Evolutionary conservation across 2,888 invertebrate species (phyloP).

Genomic region (Papilio gigon): DNA sequence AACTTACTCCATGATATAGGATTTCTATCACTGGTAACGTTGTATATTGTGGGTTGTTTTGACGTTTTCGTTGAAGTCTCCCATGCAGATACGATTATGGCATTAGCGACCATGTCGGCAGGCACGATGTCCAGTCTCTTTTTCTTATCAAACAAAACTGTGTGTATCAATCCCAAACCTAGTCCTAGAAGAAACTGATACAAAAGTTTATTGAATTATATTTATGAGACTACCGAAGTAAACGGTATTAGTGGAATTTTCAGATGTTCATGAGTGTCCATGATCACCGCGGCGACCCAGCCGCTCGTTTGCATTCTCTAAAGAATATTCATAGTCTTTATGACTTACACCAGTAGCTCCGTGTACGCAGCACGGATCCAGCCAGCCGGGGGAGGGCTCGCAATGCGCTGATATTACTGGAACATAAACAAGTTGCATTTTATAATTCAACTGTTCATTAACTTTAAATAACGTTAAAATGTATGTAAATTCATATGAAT

Average conservation of each 20-base stretch:
- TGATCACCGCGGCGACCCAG: too few species aligned
- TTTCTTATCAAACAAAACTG: slow-evolving; percentile 18
- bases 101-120: slow-evolving; percentile 49
- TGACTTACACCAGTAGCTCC: slow-evolving; percentile 27
- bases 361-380: slow-evolving; percentile 7
- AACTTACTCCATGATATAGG: slow-evolving; percentile 12
- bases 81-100: slow-evolving; percentile 44
- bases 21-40: slow-evolving; percentile 14
- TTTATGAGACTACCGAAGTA: too few species aligned
- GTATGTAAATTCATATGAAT: too few species aligned
- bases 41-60: slow-evolving; percentile 4
- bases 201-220: background rate
- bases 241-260: too few species aligned
- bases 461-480: too few species aligned
- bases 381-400: slow-evolving; percentile 24
- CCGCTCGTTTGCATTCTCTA: too few species aligned
- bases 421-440: too few species aligned
- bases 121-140: slow-evolving; percentile 47
- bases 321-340: too few species aligned
- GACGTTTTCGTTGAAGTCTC: slow-evolving; percentile 11
- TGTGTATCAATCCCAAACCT: slow-evolving; percentile 20
- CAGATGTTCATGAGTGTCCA: too few species aligned
- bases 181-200: slow-evolving; percentile 10
- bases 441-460: too few species aligned
- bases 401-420: slow-evolving; percentile 13